A percentile compares a stretch with the other conserved stretches of the same genome.
These are phyloP conservation scores for Heteromyza rotundicornis DNA, from an alignment of 2,888 invertebrate genomes.

Conservation along the genomic window DNA sequence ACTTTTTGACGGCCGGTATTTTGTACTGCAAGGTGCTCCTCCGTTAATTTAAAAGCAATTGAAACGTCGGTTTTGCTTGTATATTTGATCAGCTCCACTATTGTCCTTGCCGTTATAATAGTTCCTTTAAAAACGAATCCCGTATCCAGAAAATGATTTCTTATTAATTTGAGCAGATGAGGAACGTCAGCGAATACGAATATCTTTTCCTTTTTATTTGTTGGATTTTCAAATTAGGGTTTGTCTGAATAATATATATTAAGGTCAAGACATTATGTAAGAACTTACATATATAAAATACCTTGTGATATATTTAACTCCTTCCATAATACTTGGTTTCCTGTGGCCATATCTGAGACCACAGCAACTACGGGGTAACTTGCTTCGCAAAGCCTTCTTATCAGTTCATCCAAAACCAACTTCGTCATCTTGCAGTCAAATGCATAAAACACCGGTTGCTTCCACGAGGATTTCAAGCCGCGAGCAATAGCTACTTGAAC, in stretches of 20 bases:
- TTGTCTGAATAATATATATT: no score
- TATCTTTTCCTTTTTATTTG: background rate
- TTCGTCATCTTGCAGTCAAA: background rate
- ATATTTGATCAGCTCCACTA: background rate
- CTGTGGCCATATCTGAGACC: background rate
- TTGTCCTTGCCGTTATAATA: background rate
- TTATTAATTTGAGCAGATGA: background rate
- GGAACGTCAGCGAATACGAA: background rate
- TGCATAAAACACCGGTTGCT: no score
- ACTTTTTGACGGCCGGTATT: slow-evolving; percentile 25
- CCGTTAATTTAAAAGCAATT: slow-evolving; percentile 1
- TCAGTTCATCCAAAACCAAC: background rate
- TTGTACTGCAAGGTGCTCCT: slow-evolving; percentile 3
- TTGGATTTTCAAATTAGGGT: background rate
- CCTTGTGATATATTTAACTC: background rate
- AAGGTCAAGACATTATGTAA: no score
- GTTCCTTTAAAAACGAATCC: background rate
- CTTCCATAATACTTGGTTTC: background rate
- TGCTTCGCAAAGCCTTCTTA: background rate
- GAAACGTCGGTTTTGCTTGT: background rate
- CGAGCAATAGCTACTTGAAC: no score
- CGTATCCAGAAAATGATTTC: background rate
- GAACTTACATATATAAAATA: no score
- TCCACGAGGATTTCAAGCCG: no score
- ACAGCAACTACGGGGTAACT: background rate